Evolutionary conservation across 1,140 invertebrate genomes (phyloP).

Genomic region (Neuroterus valhalla): DNA sequence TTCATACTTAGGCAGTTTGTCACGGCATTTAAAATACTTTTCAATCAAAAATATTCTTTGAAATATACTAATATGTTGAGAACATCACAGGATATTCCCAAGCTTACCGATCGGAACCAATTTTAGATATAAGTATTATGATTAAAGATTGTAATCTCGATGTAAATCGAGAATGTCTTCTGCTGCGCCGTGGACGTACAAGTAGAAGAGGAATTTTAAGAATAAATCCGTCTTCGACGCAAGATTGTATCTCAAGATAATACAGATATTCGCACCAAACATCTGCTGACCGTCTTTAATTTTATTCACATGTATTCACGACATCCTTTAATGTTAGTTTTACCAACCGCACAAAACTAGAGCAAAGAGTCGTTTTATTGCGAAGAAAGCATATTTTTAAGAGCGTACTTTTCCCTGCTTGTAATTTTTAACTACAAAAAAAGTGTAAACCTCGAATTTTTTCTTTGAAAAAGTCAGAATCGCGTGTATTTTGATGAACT

Average conservation of each 20-base stretch:
- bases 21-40: too few relatives aligned
- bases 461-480: conserved; percentile 17
- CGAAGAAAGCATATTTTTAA: not conserved
- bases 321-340: conserved; percentile 62
- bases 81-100: too few relatives aligned
- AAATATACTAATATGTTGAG: too few relatives aligned
- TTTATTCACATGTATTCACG: conserved; percentile 69
- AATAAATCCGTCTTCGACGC: conserved; percentile 35
- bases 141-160: conserved; percentile 33
- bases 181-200: conserved; percentile 11
- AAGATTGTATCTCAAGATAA: conserved; percentile 70
- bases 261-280: conserved; percentile 66
- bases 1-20: too few relatives aligned
- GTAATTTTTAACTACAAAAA: conserved; percentile 4
- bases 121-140: conserved; percentile 23
- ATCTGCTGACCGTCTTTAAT: conserved; percentile 64
- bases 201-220: conserved; percentile 11
- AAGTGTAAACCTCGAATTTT: not conserved
- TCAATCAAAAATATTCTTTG: too few relatives aligned
- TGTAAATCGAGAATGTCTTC: conserved; percentile 15
- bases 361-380: not conserved
- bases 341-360: conserved; percentile 28
- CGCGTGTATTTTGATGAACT: not conserved
- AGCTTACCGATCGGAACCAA: too few relatives aligned
- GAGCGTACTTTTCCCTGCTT: not conserved